phyloP scores from a whole-genome alignment of 2,888 invertebrate species.

The Coelopa pilipes region DNA sequence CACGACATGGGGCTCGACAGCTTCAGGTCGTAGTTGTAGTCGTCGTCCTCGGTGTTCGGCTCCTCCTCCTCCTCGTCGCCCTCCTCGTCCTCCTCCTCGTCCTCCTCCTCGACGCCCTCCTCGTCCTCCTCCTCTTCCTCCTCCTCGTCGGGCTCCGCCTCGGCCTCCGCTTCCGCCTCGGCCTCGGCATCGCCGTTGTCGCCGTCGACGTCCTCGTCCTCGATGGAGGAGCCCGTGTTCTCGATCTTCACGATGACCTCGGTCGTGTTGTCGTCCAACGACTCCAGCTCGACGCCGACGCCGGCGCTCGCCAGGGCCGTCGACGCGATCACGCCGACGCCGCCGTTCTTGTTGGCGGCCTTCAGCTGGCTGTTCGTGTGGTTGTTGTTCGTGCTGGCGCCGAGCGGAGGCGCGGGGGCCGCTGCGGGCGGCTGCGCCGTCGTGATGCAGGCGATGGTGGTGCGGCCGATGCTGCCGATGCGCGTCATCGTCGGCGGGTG shows the following conservation, averaged over 20 bases:
- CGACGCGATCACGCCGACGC: constrained; percentile 54
- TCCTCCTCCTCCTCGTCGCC: constrained; percentile 49
- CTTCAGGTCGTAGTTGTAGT: constrained; percentile 64
- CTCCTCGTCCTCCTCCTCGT: constrained; percentile 37
- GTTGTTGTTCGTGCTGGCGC: constrained; percentile 36
- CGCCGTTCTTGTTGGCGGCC: constrained; percentile 46
- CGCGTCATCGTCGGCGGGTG: constrained; percentile 54
- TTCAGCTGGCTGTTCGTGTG: constrained; percentile 45
- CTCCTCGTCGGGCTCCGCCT: constrained; percentile 49
- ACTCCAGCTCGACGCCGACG: constrained; percentile 60
- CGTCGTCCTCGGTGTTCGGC: constrained; percentile 46
- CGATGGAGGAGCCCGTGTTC: constrained; percentile 54
- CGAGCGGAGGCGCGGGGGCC: neutral
- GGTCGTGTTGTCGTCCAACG: constrained; percentile 60
- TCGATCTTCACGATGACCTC: constrained; percentile 65
- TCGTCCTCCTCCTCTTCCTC: constrained; percentile 47
- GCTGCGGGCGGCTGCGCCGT: constrained; percentile 48
- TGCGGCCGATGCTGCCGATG: constrained; percentile 62
- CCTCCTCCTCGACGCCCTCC: constrained; percentile 50
- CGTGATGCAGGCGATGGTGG: constrained; percentile 61
- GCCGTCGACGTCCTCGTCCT: constrained; percentile 53
- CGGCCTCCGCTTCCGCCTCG: constrained; percentile 49
- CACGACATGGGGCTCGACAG: constrained; percentile 66
- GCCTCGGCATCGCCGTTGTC: constrained; percentile 37
- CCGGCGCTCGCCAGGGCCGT: constrained; percentile 59